These are phyloP conservation scores for Xanthia togata DNA, from an alignment of 2,888 invertebrate genomes.

Conservation along the genomic window DNA sequence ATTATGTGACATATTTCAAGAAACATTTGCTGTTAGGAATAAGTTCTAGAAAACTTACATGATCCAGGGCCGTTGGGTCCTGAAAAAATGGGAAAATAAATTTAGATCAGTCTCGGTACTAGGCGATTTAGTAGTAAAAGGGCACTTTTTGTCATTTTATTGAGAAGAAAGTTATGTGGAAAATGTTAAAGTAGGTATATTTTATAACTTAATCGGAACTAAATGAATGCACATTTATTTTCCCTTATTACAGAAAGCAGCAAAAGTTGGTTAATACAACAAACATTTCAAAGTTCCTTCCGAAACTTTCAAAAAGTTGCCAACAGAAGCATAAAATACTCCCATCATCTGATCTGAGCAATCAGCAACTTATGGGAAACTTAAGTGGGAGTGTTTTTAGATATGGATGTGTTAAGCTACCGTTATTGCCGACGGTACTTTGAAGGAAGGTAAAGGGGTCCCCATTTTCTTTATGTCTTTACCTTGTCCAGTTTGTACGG, in stretches of 20 bases:
- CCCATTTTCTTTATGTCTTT: background rate
- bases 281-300: background rate
- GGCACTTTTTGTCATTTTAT: slow-evolving; percentile 8
- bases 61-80: slow-evolving; percentile 68
- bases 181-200: background rate
- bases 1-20: background rate
- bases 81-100: slow-evolving; percentile 34
- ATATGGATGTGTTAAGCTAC: background rate
- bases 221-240: background rate
- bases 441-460: background rate
- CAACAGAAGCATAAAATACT: background rate
- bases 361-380: background rate
- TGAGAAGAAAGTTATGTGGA: background rate
- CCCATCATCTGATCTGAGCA: background rate
- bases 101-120: slow-evolving; percentile 10
- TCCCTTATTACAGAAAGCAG: too few species aligned
- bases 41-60: slow-evolving; percentile 43
- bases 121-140: background rate
- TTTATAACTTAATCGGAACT: background rate
- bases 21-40: background rate
- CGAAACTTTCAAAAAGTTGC: background rate
- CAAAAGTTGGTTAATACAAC: background rate
- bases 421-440: background rate
- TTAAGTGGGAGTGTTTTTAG: background rate
- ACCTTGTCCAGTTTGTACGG: slow-evolving; percentile 78